Base-by-base conservation (phyloP, 2,888 invertebrate genomes). In the Smittia aterrima region DNA sequence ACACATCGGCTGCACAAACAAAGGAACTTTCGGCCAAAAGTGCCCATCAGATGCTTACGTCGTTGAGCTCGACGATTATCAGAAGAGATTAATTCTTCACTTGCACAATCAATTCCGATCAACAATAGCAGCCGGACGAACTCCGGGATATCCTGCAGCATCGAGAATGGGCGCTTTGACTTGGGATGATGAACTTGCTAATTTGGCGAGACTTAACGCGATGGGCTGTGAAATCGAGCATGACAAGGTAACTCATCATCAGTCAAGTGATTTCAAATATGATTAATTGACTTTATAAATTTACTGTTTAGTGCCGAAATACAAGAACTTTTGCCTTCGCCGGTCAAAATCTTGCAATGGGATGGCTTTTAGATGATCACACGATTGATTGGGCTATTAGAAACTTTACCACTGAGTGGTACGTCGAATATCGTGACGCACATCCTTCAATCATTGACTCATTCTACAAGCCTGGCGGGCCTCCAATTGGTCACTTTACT, bases 331-430 rank as follows among this genome's bases (percentile, higher is more conserved):
- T 32, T 41, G 16, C 20, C 1, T 72, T 62, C 25, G 72, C 72
- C 27, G 72, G 72, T 9, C 72, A 72, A 24, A 72, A 72, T 72
- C 32, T 72, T 1, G 72, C 72, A 16, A 20, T 72, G 32, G 72
- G 72, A 13, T 72, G 62, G 58, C 41, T 72, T 7, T 13, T 72
- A 1, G 62, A 72, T 40, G 72, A 72, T 20, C 58, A 58, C 27
- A 72, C 72, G 38, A 20, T 62, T 16, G 72, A 58, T n/a, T 58
- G 62, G 62, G 72, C 72, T 7, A 72, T 72, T 7, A 62, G 62
- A 24, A 72, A 72, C 62, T 72, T 72, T 24, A 72, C 72, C 2
- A 38, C 62, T 13, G 72, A 72, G 11, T 72, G 72, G 72, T 72
- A 40, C 16, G 58, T 62, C 32, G 72, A 72, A 38, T 24, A 72